Evolutionary conservation across 2,113 vertebrate species (phyloP).

Genomic region (Bagarius yarrelli): DNA sequence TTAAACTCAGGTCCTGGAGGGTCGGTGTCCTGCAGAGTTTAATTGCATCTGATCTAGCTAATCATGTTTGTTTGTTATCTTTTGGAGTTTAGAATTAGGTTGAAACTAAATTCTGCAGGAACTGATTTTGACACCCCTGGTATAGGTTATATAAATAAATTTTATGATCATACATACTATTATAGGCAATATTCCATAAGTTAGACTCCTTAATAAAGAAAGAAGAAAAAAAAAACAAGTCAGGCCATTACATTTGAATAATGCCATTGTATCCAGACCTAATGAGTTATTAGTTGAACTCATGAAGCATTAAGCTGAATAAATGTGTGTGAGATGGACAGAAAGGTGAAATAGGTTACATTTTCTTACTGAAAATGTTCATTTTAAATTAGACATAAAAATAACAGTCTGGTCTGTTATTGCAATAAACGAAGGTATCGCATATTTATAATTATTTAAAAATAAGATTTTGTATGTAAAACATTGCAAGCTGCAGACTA

Average conservation of each 20-base stretch:
- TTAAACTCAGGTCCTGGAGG: too few species aligned
- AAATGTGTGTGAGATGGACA: not conserved
- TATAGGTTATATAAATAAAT: too few species aligned
- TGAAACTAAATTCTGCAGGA: too few species aligned
- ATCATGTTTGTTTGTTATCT: too few species aligned
- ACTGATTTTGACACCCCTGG: too few species aligned
- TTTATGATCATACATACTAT: not conserved
- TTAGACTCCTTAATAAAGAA: not conserved
- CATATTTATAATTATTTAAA: not conserved
- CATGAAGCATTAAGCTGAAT: not conserved
- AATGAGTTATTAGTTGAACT: not conserved
- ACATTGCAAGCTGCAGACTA: conserved; percentile 11
- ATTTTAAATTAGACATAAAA: not conserved
- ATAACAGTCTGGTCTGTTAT: not conserved
- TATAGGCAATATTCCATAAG: not conserved
- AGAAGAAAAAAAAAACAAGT: not conserved
- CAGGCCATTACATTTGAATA: not conserved
- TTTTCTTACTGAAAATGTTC: not conserved
- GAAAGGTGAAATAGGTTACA: not conserved
- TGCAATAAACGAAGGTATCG: not conserved
- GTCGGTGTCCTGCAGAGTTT: too few species aligned
- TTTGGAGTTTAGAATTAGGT: too few species aligned
- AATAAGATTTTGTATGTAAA: too few species aligned
- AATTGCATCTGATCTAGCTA: too few species aligned
- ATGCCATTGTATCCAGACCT: not conserved